Conservation (phyloP, 2,888 invertebrate genomes). For the Tenthredo amoena region DNA sequence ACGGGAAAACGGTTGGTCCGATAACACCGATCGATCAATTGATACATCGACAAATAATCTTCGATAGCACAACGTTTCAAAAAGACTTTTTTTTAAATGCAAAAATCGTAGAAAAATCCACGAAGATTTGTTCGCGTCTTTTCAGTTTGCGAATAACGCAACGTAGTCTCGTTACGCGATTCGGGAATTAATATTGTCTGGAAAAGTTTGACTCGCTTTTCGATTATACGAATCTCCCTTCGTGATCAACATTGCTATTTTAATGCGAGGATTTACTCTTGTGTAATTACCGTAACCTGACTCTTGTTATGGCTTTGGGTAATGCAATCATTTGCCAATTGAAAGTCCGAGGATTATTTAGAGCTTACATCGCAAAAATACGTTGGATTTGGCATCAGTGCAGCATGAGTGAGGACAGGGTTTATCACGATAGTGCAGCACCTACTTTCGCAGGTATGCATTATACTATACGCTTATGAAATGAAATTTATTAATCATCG, state of each 20-base stretch:
- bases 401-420: background rate
- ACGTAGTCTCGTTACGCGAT: background rate
- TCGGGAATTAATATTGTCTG: background rate
- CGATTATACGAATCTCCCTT: background rate
- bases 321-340: slow-evolving; percentile 42
- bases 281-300: slow-evolving; percentile 44
- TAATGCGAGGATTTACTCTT: slow-evolving; percentile 23
- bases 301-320: slow-evolving; percentile 24
- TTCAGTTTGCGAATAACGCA: background rate
- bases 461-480: slow-evolving; percentile 1
- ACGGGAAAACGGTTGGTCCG: background rate
- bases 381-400: background rate
- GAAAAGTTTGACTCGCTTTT: background rate
- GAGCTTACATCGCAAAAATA: slow-evolving; percentile 21
- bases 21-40: background rate
- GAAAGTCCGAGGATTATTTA: slow-evolving; percentile 24
- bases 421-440: slow-evolving; percentile 1
- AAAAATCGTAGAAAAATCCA: too few species aligned
- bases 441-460: background rate
- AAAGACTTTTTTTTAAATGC: too few species aligned
- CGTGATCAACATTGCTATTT: slow-evolving; percentile 3
- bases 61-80: background rate
- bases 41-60: background rate
- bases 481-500: background rate
- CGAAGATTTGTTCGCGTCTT: background rate